Conservation (phyloP, 35 echinoderm and acorn worm genomes). For the Chiridota heheva region DNA sequence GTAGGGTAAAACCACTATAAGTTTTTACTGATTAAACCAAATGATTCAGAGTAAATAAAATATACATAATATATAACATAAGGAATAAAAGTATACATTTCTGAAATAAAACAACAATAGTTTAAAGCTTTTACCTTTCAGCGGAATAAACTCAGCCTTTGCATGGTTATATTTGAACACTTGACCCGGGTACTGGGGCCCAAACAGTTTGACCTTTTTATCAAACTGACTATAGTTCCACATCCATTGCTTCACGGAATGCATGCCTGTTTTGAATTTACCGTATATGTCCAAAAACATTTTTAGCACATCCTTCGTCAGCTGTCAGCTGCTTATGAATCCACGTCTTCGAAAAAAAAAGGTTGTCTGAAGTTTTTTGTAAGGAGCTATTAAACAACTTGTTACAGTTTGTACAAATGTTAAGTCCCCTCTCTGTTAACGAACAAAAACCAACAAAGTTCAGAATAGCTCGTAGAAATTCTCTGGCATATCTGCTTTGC, state of each 20-base stretch:
- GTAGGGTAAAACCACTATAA: slow-evolving; percentile 6
- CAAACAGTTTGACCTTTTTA: slow-evolving; percentile 26
- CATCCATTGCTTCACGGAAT: slow-evolving; percentile 53
- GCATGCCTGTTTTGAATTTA: slow-evolving; percentile 42
- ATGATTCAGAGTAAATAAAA: background rate
- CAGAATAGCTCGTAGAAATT: too few species aligned
- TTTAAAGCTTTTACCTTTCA: slow-evolving; percentile 28
- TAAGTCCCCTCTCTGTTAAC: too few species aligned
- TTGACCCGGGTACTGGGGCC: slow-evolving; percentile 30
- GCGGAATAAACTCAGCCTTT: slow-evolving; percentile 45
- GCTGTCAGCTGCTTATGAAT: too few species aligned
- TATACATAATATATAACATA: background rate
- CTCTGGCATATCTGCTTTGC: too few species aligned
- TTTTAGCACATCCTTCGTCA: too few species aligned
- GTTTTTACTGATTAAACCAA: background rate
- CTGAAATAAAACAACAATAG: background rate
- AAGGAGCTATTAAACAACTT: too few species aligned
- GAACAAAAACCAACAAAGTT: too few species aligned
- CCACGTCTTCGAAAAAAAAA: too few species aligned
- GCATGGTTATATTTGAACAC: slow-evolving; percentile 35
- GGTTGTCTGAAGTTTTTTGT: too few species aligned
- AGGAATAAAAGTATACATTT: background rate
- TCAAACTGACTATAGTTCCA: slow-evolving; percentile 30
- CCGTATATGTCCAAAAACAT: slow-evolving; percentile 33
- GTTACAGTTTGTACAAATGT: too few species aligned